These are phyloP conservation scores for Benitochromis conjunctus DNA, from an alignment of 2,113 vertebrate species.

Conservation along the genomic window DNA sequence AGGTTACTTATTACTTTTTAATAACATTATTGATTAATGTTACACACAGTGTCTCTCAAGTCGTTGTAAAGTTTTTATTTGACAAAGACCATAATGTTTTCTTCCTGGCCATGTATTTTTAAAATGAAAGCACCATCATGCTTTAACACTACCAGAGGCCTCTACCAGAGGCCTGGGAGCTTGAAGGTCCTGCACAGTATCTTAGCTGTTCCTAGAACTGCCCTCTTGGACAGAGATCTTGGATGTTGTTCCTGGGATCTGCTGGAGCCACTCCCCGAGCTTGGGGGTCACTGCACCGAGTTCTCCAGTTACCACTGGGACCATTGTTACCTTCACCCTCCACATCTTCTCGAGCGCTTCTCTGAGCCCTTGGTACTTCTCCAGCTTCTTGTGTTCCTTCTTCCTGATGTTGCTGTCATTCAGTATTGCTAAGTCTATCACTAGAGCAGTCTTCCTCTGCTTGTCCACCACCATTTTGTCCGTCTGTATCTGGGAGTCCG, in stretches of 20 bases:
- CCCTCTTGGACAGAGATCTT: not conserved
- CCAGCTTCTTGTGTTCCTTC: no score
- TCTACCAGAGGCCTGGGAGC: not conserved
- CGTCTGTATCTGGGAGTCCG: no score
- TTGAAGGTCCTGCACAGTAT: not conserved
- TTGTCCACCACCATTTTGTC: no score
- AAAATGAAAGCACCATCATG: not conserved
- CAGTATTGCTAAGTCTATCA: no score
- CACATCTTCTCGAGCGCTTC: not conserved
- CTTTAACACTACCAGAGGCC: not conserved
- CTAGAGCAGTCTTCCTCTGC: no score
- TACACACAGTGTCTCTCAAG: not conserved
- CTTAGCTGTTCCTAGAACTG: not conserved
- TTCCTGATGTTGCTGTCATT: no score
- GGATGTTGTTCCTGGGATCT: not conserved
- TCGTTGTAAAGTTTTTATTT: not conserved
- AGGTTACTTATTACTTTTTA: not conserved
- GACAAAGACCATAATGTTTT: not conserved
- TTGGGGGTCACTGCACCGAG: not conserved
- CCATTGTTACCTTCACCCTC: not conserved
- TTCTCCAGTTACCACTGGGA: not conserved
- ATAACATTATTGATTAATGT: not conserved
- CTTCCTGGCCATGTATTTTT: not conserved
- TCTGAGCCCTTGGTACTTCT: not conserved
- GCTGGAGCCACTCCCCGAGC: not conserved